Evolutionary conservation across 2,113 vertebrate species (phyloP).

Genomic region (Coracopsis vasa): DNA sequence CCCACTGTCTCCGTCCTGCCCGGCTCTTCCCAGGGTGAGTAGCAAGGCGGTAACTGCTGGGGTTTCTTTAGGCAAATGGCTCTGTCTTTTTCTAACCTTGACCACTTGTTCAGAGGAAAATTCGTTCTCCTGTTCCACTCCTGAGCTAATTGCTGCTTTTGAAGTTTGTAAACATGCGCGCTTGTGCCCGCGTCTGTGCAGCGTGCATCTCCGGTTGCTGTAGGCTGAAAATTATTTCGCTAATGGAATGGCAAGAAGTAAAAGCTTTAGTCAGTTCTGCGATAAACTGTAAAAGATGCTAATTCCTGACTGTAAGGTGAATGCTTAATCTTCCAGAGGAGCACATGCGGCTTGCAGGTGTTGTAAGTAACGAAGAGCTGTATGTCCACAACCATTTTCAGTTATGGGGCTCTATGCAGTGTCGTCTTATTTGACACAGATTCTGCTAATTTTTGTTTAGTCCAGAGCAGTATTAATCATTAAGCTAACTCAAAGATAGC

Average conservation of each 20-base stretch:
- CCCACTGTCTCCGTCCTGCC: neutral
- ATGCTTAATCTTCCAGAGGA: neutral
- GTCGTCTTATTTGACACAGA: slow-evolving; percentile 7
- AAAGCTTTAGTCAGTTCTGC: neutral
- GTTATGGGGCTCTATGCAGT: neutral
- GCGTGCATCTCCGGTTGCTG: neutral
- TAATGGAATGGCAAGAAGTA: neutral
- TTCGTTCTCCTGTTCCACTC: neutral
- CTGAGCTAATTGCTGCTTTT: neutral
- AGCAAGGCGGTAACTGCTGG: neutral
- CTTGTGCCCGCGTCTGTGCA: neutral
- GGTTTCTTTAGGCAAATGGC: neutral
- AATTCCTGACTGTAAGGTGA: neutral
- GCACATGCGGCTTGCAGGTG: neutral
- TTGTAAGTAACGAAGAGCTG: neutral
- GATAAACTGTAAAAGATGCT: neutral
- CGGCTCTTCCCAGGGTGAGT: neutral
- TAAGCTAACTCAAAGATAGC: slow-evolving; percentile 52
- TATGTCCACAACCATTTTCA: neutral
- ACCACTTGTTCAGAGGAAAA: neutral
- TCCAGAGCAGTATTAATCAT: slow-evolving; percentile 47
- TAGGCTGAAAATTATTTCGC: neutral
- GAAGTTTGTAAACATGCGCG: slow-evolving; percentile 16
- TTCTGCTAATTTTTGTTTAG: slow-evolving; percentile 11
- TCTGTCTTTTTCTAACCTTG: neutral